Base-by-base conservation (phyloP, 2,113 vertebrate genomes). In the Eulemur macaco region DNA sequence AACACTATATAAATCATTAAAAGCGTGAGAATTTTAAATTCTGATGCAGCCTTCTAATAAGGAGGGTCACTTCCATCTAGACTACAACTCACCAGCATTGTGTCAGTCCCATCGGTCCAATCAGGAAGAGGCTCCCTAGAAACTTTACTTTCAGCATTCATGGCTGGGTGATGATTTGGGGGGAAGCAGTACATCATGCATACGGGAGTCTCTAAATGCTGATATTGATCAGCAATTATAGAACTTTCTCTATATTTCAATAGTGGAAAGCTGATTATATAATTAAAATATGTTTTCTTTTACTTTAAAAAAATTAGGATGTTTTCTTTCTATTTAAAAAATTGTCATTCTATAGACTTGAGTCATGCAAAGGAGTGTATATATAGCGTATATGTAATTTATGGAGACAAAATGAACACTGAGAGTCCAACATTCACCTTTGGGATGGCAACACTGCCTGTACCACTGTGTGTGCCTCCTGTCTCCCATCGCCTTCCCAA, bases 381-480 rank as follows among this genome's bases (percentile, higher is more conserved):
- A 7, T 47, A 4, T 39, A 66, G 39, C 20, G 37, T 37, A 63
- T n/a, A 45, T 45, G 9, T 50, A 34, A 37, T 87, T 90, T 39
- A 56, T 76, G 29, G 29, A 86, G 60, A 92, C 27, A 81, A 73
- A 78, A 39, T 18, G 27, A 85, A 73, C 13, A 31, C 9, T 2
- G 45, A 3, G 15, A 56, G 5, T 42, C 13, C 50, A 29, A 12
- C 39, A 14, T 58, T 13, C 15, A 25, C 9, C 63, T 66, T 68
- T 42, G 42, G 25, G 47, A 71, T n/a, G 2, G 1, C 6, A 50
- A 31, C 50, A n/a, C 15, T 39, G n/a, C 58, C 14, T 18, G 3
- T 3, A 50, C 23, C 23, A 1, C 34, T 3, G 0, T 27, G 5
- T 54, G 14, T n/a, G 9, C 8, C n/a, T 8, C 23, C 20, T 5